Evolutionary conservation across 2,888 invertebrate genomes (phyloP), one percentile per base, ranked within the genome.

Genomic region (Vanessa cardui): DNA sequence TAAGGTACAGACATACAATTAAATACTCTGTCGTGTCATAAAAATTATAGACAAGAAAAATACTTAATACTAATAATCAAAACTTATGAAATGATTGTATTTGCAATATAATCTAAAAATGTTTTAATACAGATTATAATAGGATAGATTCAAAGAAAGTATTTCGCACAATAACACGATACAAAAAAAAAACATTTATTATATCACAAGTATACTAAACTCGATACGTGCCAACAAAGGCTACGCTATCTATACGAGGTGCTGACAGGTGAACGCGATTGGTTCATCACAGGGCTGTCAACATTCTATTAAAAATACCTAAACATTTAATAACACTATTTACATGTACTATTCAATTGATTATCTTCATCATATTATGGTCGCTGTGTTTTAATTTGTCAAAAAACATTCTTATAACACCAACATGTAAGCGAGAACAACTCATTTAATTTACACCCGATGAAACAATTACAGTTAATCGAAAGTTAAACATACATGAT

Each of bases 251-350:
- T 64, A 68, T 58, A 60, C 58, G 58, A 62, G 66, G 64, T 64
- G 69, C 54, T 49, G 66, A 69, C 68, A 69, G 68, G 64, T 68
- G 56, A 66, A 68, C 59, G 64, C 58, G 69, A 72, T 59, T 64
- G 62, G 54, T 46, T n/a, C 8, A 33, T 21, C 21, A 44, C 59
- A 69, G 71, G 71, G 71, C 20, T 70, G 67, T 47, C 67, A 64
- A 1, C 39, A 18, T 16, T 16, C n/a, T 33, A 18, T 2, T 5
- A 56, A 0, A 33, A 33, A 6, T 52, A 16, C 21, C 50, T 26
- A 26, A 52, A 16, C 16, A 52, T 31, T 54, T 2, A 31, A 16
- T 54, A n/a, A 6, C 8, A 6, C 9, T 54, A 26, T 54, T 31
- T 16, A n/a, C 26, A 21, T n/a, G 31, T 16, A n/a, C 26, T 31